phyloP scores from a whole-genome alignment of 1,140 invertebrate species.

The Vanessa atalanta region DNA sequence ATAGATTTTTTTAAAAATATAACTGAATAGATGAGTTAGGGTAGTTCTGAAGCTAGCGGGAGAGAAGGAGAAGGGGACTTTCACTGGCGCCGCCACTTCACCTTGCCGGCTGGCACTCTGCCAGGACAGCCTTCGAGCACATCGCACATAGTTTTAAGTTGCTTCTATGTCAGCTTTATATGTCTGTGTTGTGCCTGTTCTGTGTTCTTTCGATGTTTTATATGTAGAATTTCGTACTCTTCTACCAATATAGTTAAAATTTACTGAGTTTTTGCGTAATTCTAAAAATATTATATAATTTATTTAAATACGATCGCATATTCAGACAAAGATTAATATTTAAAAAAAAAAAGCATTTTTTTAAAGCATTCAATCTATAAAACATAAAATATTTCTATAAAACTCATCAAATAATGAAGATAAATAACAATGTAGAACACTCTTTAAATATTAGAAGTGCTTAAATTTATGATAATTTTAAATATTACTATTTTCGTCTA shows the following conservation, averaged over 20 bases:
- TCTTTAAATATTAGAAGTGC: no score
- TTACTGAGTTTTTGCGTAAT: no score
- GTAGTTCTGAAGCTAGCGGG: conserved; percentile 29
- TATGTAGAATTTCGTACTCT: neutral
- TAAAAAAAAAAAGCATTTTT: no score
- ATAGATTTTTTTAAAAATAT: neutral
- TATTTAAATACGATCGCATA: no score
- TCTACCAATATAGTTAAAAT: neutral
- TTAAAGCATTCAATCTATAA: no score
- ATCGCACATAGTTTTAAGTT: conserved; percentile 28
- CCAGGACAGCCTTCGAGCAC: conserved; percentile 46
- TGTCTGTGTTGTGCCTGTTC: conserved; percentile 31
- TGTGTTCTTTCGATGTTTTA: conserved; percentile 25
- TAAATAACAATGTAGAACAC: no score
- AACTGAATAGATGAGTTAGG: conserved; percentile 6
- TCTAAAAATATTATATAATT: no score
- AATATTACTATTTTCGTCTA: no score
- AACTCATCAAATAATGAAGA: no score
- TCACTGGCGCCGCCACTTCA: conserved; percentile 71
- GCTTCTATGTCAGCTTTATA: conserved; percentile 36
- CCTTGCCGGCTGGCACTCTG: conserved; percentile 63
- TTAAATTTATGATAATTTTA: no score
- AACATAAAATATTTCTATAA: no score
- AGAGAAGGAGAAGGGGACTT: conserved; percentile 50
- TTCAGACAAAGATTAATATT: no score